A percentile compares a stretch with the other conserved stretches of the same genome.
Evolutionary conservation across 2,113 vertebrate genomes (phyloP).

Genomic region (Vulpes vulpes): DNA sequence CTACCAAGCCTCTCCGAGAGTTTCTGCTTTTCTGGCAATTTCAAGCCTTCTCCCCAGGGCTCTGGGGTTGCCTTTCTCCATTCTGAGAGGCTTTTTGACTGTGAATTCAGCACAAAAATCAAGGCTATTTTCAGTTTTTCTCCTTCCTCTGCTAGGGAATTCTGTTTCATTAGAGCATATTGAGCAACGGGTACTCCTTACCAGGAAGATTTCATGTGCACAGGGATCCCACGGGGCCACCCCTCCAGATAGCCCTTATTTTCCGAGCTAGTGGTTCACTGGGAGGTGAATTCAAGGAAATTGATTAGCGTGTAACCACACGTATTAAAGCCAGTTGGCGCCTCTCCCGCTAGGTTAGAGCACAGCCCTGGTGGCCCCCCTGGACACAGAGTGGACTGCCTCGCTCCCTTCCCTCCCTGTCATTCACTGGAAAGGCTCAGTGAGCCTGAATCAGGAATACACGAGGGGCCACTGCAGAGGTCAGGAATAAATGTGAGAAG

Average conservation of each 20-base stretch:
- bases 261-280: neutral
- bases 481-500: neutral
- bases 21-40: conserved; percentile 30
- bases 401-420: neutral
- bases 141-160: neutral
- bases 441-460: neutral
- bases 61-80: neutral
- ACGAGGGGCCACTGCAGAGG: neutral
- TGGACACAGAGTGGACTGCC: neutral
- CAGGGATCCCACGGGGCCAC: neutral
- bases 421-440: neutral
- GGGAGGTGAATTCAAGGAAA: neutral
- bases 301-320: neutral
- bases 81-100: neutral
- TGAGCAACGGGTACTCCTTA: neutral
- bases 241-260: neutral
- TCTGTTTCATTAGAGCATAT: conserved; percentile 34
- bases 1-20: neutral
- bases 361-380: neutral
- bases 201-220: neutral
- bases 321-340: neutral
- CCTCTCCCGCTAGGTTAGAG: neutral
- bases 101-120: conserved; percentile 60
- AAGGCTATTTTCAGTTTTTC: neutral
- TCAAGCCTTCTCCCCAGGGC: neutral